Base-by-base conservation (phyloP, 2,797 vertebrate species). In the Craterocephalus amniculus region DNA sequence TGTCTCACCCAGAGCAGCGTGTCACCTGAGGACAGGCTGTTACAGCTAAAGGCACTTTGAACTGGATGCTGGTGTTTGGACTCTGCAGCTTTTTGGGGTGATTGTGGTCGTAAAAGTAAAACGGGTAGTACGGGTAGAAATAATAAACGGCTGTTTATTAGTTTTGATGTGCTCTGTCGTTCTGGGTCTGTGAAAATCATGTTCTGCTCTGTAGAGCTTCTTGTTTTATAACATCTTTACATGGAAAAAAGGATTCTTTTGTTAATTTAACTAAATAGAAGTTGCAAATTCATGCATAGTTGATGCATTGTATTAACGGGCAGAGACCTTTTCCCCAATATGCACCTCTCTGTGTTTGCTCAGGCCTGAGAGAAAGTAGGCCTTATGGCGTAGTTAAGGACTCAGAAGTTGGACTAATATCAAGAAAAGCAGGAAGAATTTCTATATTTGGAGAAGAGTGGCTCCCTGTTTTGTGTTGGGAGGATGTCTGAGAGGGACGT, bases 11-110 rank as follows among this genome's bases (percentile, higher is more conserved):
- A 34, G 61, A 66, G 56, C 36, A 45, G 45, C 77, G 36, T 34
- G 64, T 59, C 66, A 55, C 35, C 54, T 26, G 57, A 63, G 49
- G 43, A n/a, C 45, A 64, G 54, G 38, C 51, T 55, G 40, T 74
- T 26, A 64, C 72, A 48, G 66, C 63, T 52, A 29, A 64, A 69
- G 16, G 20, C 10, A 29, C 29, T 70, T 76, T 45, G 60, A 31
- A 20, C 40, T 36, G 45, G 36, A 31, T 72, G 35, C 40, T 62
- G 27, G 32, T 31, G 63, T 38, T 40, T 13, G 31, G 14, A 71
- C 38, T 70, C 35, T 63, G n/a, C 64, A 58, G 35, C 43, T 52
- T 59, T 57, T n/a, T 60, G 13, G 6, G 43, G 20, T 45, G 20
- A n/a, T 45, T 45, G 43, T 45, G 43, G 2, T 45, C 7, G 8